Conservation (phyloP, 2,888 invertebrate species). For the Clepsis dumicolana region DNA sequence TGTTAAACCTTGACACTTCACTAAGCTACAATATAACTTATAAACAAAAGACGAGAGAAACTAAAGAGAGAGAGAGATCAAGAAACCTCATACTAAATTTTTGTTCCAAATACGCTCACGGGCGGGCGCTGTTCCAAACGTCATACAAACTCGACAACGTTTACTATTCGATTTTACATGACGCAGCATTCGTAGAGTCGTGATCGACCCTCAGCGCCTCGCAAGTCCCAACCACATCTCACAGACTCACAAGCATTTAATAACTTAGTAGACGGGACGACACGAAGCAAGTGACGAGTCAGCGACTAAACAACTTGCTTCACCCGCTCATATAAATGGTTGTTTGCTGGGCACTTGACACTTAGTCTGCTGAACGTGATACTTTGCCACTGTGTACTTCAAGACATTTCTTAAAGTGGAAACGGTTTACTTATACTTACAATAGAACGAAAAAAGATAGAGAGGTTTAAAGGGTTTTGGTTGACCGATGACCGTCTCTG, state of each 20-base stretch:
- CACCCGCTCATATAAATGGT: conserved; percentile 19
- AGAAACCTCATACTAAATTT: too few relatives aligned
- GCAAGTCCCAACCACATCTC: conserved; percentile 25
- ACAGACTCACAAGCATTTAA: not conserved
- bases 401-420: not conserved
- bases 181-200: too few relatives aligned
- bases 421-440: not conserved
- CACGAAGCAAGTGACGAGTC: conserved; percentile 30
- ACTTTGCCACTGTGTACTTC: not conserved
- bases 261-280: conserved; percentile 2
- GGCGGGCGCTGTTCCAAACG: too few relatives aligned
- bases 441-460: not conserved
- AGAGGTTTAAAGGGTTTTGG: not conserved
- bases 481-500: too few relatives aligned
- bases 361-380: conserved; percentile 18
- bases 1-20: too few relatives aligned
- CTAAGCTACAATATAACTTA: too few relatives aligned
- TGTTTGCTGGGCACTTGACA: conserved; percentile 2
- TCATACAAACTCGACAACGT: too few relatives aligned
- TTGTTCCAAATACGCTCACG: too few relatives aligned
- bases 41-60: too few relatives aligned
- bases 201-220: conserved; percentile 6
- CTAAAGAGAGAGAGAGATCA: too few relatives aligned
- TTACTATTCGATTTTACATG: too few relatives aligned
- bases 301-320: conserved; percentile 17